phyloP scores from a whole-genome alignment of 2,113 vertebrate species.

The Lophura nycthemera region DNA sequence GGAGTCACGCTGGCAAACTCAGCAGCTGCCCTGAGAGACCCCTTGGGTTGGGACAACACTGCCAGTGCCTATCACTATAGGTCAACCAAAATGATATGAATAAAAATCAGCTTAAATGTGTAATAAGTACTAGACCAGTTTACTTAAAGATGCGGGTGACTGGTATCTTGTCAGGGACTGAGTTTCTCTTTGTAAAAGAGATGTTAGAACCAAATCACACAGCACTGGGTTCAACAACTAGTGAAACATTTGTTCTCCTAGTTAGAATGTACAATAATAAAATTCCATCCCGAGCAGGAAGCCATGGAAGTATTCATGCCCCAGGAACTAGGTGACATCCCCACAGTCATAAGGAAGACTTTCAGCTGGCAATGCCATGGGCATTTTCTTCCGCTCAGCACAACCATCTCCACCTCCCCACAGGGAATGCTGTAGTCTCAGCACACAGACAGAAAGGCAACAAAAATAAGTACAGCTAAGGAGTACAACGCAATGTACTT shows the following conservation, averaged over 20 bases:
- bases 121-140: rapidly evolving
- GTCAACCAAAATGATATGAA: rapidly evolving
- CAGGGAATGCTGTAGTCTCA: background rate
- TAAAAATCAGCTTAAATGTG: background rate
- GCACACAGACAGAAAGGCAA: background rate
- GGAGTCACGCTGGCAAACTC: background rate
- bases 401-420: background rate
- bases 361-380: background rate
- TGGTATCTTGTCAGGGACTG: background rate
- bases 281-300: background rate
- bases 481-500: background rate
- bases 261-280: background rate
- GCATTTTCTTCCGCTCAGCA: background rate
- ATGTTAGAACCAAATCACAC: background rate
- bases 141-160: background rate
- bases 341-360: background rate
- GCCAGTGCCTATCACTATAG: background rate
- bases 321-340: background rate
- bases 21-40: background rate
- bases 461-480: background rate
- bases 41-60: background rate
- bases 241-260: background rate
- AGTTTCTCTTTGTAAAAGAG: background rate
- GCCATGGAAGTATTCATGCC: background rate
- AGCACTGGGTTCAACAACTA: background rate